phyloP scores from a whole-genome alignment of 2,888 invertebrate genomes.

The Frankliniella intonsa region DNA sequence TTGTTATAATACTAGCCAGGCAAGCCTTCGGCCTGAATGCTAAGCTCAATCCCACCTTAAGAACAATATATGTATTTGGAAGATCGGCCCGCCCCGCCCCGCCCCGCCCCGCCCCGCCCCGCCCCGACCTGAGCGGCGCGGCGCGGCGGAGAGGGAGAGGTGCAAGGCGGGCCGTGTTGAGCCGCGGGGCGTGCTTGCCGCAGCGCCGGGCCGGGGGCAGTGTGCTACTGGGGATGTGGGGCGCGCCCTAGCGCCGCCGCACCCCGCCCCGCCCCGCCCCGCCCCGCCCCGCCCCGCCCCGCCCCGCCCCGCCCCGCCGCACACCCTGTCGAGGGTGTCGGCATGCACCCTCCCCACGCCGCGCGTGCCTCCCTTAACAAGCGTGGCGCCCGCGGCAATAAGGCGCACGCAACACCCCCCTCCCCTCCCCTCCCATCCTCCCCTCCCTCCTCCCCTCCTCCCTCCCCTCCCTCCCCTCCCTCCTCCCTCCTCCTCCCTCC shows the following conservation, averaged over 20 bases:
- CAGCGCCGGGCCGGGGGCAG: background rate
- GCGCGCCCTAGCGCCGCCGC: background rate
- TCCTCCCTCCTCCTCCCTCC: background rate
- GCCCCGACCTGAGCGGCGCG: too few relatives aligned
- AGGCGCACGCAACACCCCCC: background rate
- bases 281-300: background rate
- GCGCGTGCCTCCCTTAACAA: background rate
- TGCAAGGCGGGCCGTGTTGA: too few relatives aligned
- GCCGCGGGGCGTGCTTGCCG: background rate
- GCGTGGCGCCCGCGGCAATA: background rate
- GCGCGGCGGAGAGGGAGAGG: too few relatives aligned
- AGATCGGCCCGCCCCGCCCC: too few relatives aligned
- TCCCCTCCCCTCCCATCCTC: background rate
- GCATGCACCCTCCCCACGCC: background rate
- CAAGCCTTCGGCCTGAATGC: too few relatives aligned
- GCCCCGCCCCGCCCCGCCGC: background rate
- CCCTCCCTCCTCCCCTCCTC: too few relatives aligned
- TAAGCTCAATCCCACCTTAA: too few relatives aligned
- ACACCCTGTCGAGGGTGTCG: too few relatives aligned
- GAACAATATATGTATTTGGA: too few relatives aligned
- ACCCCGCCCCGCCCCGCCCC: background rate
- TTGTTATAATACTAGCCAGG: too few relatives aligned
- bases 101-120: too few relatives aligned
- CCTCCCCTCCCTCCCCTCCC: background rate
- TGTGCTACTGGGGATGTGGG: conserved; percentile 23